phyloP scores from a whole-genome alignment of 2,888 invertebrate species.

The Electrophaes corylata region DNA sequence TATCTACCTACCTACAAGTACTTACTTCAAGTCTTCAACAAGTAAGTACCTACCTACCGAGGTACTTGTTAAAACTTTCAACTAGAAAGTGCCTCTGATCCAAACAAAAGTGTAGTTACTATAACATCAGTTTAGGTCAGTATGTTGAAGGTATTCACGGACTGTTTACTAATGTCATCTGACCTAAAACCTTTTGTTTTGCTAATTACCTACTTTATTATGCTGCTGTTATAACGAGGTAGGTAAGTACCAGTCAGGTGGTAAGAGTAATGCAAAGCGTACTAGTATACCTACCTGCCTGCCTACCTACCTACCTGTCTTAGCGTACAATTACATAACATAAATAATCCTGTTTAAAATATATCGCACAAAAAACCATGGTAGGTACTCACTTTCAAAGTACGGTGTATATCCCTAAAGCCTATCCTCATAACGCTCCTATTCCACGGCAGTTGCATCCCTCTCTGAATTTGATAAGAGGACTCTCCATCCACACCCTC shows the following conservation, averaged over 20 bases:
- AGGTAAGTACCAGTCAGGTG: background rate
- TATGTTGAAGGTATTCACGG: slow-evolving; percentile 8
- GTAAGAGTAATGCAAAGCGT: too few relatives aligned
- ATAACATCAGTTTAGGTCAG: slow-evolving; percentile 11
- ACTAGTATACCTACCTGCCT: too few relatives aligned
- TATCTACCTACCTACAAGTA: too few relatives aligned
- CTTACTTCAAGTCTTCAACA: too few relatives aligned
- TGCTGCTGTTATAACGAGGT: too few relatives aligned
- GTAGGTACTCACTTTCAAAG: slow-evolving; percentile 91
- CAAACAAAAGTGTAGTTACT: background rate
- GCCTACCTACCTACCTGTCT: too few relatives aligned
- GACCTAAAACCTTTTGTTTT: slow-evolving; percentile 38
- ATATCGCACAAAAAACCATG: too few relatives aligned
- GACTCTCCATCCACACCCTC: slow-evolving; percentile 91
- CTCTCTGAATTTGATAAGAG: slow-evolving; percentile 88
- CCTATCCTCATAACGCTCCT: slow-evolving; percentile 90
- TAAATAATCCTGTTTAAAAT: too few relatives aligned
- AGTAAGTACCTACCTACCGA: background rate
- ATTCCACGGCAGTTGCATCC: slow-evolving; percentile 89
- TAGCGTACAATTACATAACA: too few relatives aligned
- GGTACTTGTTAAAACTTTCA: too few relatives aligned
- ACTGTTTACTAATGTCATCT: slow-evolving; percentile 14
- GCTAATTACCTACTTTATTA: too few relatives aligned
- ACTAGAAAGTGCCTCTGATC: background rate
- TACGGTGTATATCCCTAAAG: slow-evolving; percentile 92